Conservation (phyloP, 2,888 invertebrate genomes). For the Nipponacmea schrenckii region DNA sequence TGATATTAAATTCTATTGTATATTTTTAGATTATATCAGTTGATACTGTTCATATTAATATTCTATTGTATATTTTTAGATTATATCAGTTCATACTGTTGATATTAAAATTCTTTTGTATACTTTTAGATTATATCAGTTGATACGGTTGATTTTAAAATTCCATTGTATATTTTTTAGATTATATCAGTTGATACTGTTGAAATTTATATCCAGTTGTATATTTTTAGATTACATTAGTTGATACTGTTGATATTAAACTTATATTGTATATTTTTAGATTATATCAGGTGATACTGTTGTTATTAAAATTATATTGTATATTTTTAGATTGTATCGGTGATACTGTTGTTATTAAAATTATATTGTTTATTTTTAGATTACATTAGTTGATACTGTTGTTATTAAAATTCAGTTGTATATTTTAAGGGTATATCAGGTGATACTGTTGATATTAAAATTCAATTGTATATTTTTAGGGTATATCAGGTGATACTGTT, state of each 20-base stretch:
- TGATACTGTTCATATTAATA: conserved; percentile 71
- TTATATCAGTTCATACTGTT: conserved; percentile 83
- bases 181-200: conserved; percentile 68
- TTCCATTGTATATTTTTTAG: too few species aligned
- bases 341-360: conserved; percentile 84
- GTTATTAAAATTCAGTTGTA: too few species aligned
- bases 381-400: conserved; percentile 63
- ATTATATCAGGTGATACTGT: conserved; percentile 59
- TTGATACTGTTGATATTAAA: conserved; percentile 85
- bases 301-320: too few species aligned
- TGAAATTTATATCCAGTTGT: too few species aligned
- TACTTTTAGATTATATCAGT: too few species aligned
- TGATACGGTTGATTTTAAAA: too few species aligned
- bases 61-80: conserved; percentile 68
- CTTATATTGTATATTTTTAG: too few species aligned
- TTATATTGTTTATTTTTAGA: too few species aligned
- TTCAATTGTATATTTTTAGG: conserved; percentile 62
- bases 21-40: conserved; percentile 48
- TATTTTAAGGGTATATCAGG: conserved; percentile 72
- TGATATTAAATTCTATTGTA: conserved; percentile 75
- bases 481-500: conserved; percentile 83
- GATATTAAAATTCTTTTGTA: conserved; percentile 63
- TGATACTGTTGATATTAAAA: too few species aligned
- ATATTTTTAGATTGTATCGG: conserved; percentile 76
- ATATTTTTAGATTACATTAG: conserved; percentile 75